Evolutionary conservation across 1,140 invertebrate genomes (phyloP).

Genomic region (Grapholita molesta): DNA sequence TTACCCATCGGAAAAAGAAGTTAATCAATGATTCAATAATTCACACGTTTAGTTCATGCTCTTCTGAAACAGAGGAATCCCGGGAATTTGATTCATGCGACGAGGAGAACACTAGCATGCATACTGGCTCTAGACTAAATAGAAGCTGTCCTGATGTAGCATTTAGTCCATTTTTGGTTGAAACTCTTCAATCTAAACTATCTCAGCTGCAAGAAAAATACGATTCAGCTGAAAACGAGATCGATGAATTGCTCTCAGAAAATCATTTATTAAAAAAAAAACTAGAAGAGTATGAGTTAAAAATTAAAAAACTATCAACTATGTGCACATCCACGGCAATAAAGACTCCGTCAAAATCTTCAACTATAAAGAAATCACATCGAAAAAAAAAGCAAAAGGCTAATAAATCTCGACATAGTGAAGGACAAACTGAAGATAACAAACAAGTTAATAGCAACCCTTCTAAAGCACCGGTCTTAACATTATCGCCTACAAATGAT

Average conservation of each 20-base stretch:
- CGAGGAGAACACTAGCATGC: too few relatives aligned
- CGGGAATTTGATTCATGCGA: too few relatives aligned
- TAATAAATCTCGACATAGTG: not conserved
- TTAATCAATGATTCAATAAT: too few relatives aligned
- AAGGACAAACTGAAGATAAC: not conserved
- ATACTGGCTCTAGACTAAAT: not conserved
- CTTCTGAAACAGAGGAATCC: too few relatives aligned
- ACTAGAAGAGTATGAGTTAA: not conserved
- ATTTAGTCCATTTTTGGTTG: not conserved
- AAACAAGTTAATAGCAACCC: not conserved
- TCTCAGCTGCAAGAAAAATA: not conserved
- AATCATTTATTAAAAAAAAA: not conserved
- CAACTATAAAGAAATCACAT: not conserved
- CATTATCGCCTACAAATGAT: not conserved
- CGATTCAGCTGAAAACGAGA: not conserved
- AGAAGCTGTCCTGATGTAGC: not conserved
- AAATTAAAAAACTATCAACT: not conserved
- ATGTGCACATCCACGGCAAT: not conserved
- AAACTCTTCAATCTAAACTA: not conserved
- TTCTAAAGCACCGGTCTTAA: not conserved
- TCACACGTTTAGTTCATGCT: too few relatives aligned
- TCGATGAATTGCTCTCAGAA: not conserved
- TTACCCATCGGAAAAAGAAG: too few relatives aligned
- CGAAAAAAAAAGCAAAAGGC: not conserved
- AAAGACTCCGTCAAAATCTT: not conserved